Base-by-base conservation (phyloP, 2,888 invertebrate genomes). In the Machimus rusticus region DNA sequence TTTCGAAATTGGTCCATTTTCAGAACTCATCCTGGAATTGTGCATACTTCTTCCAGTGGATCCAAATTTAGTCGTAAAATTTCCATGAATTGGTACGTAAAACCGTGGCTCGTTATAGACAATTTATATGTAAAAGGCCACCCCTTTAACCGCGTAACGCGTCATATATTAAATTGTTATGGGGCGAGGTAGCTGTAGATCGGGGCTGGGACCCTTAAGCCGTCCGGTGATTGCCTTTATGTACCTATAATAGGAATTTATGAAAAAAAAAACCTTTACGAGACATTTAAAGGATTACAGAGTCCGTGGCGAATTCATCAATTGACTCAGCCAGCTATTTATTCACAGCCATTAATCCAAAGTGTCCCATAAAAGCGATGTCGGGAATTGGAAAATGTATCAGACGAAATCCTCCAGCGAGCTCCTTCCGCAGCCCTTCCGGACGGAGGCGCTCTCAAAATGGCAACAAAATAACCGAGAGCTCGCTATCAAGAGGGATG, bases 351-450 rank as follows among this genome's bases (percentile, higher is more conserved):
- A 82, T 82, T 82, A 82, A 82, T 37, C 57, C 31, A n/a, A 82
- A 82, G 57, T 82, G 23, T 57, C 82, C 57, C 55, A 82, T 82
- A 82, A 82, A 82, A 82, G 82, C 14, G 57, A 37, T 37, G 31
- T 82, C 4, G 82, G 51, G 82, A 57, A 82, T 57, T 57, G 34
- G 82, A 82, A 82, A 82, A 66, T 19, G 34, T 34, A 82, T 82
- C 82, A 19, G 19, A 9, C 12, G 37, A 82, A 82, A 82, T 82
- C 57, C 66, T 57, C 37, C 37, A 37, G 12, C 6, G 39, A 39
- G n/a, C 34, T 51, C 12, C 51, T 55, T 51, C 14, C 51, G 55
- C 34, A 76, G 12, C 2, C 81, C 14, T 34, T 81, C 34, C 34
- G 16, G 23, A 14, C n/a, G 81, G 31, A 14, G 34, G 16, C 28